These are phyloP conservation scores for Sprattus sprattus DNA, from an alignment of 2,113 vertebrate genomes.

Conservation along the genomic window DNA sequence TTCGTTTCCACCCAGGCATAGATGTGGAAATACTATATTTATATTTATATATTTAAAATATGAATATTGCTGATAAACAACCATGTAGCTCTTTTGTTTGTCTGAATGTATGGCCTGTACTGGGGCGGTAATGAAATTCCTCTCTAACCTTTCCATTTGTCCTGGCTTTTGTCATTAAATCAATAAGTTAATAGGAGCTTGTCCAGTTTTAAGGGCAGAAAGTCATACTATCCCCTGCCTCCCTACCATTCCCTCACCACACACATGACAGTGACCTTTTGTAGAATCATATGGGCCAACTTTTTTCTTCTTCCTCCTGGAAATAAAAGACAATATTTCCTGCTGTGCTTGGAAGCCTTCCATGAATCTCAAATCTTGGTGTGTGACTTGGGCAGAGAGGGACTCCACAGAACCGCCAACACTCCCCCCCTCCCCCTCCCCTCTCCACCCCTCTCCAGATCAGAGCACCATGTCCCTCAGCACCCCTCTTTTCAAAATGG, in stretches of 20 bases:
- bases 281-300: conserved; percentile 26
- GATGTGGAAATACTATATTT: not conserved
- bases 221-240: conserved; percentile 31
- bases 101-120: not conserved
- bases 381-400: not conserved
- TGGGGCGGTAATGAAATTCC: not conserved
- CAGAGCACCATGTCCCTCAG: conserved; percentile 31
- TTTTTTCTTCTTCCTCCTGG: conserved; percentile 14
- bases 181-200: conserved; percentile 65
- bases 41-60: not conserved
- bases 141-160: conserved; percentile 63
- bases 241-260: conserved; percentile 13
- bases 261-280: conserved; percentile 66
- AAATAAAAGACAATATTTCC: not conserved
- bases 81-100: not conserved
- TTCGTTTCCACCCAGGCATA: not conserved
- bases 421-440: not conserved
- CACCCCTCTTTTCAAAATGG: conserved; percentile 44
- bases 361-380: not conserved
- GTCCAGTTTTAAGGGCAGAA: conserved; percentile 58
- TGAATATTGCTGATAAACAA: not conserved
- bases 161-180: conserved; percentile 53
- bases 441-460: conserved; percentile 22
- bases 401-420: not conserved
- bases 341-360: not conserved